Evolutionary conservation across 2,888 invertebrate species (phyloP), one percentile per base, ranked within the genome.

Genomic region (Drosophila conformis): DNA sequence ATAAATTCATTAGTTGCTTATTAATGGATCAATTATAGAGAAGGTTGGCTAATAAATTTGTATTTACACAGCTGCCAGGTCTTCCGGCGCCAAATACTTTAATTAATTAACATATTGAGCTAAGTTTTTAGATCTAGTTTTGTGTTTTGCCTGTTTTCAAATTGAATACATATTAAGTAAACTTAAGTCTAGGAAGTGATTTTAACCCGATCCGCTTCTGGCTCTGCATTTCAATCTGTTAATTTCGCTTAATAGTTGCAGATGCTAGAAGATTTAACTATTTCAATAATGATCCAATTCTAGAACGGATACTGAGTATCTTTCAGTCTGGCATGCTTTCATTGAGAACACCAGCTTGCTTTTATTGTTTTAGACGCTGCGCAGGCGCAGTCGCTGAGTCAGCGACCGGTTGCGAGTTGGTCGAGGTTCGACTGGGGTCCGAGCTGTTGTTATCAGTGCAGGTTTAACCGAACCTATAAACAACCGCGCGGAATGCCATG

Each of bases 401-500:
- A 72, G 68, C 72, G 67, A 78, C 72, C 76, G 79, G 78, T 75
- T 78, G 58, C 61, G 25, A 15, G 27, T 2, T 27, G 38, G 13
- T 5, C 27, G 54, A 27, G 38, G 36, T 56, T 5, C 57, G 57
- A 31, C 57, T 63, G 70, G 46, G 31, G 59, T 53, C n/a, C 36
- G 46, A 35, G 49, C 49, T 29, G 25, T 25, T 72, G 85, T 92
- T 92, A 91, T 91, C 91, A 91, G 91, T 91, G 92, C 92, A 91
- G 92, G 91, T 92, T 91, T 92, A 91, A 91, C 91, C 91, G 91
- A 91, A 91, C 89, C 91, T 91, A 91, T 91, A 91, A 91, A 91
- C 92, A 91, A 91, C 91, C 90, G 92, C 91, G 90, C 91, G 92
- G 92, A 92, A 92, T 92, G 92, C 92, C 92, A 92, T 92, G 92